A percentile compares a stretch with the other conserved stretches of the same genome.
These are phyloP conservation scores for Pycnomerus fuliginosus DNA, from an alignment of 2,888 invertebrate genomes.

Conservation along the genomic window DNA sequence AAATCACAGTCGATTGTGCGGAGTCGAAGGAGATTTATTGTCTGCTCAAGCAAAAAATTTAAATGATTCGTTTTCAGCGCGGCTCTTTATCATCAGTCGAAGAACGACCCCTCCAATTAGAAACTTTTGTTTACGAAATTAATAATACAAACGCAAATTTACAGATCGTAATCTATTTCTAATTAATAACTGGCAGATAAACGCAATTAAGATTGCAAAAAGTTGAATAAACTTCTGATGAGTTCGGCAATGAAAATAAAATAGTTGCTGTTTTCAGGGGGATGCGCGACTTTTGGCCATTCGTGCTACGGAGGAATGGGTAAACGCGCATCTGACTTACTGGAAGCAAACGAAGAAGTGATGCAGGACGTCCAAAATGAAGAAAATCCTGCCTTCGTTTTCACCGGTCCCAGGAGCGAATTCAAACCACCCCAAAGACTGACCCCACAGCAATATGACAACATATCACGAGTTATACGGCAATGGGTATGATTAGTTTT, in stretches of 20 bases:
- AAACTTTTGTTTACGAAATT: slow-evolving; percentile 7
- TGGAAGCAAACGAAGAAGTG: slow-evolving; percentile 46
- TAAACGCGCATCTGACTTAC: slow-evolving; percentile 56
- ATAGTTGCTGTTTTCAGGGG: slow-evolving; percentile 56
- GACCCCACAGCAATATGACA: slow-evolving; percentile 38
- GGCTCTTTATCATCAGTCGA: slow-evolving; percentile 6
- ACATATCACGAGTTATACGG: slow-evolving; percentile 49
- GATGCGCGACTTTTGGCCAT: slow-evolving; percentile 71
- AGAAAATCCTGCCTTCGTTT: slow-evolving; percentile 37
- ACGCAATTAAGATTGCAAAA: slow-evolving; percentile 11
- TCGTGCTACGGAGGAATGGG: slow-evolving; percentile 77
- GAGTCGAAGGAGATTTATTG: no score
- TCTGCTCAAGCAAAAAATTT: slow-evolving; percentile 10
- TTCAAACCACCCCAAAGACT: slow-evolving; percentile 29
- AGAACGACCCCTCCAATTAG: slow-evolving; percentile 13
- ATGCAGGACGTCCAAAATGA: slow-evolving; percentile 36
- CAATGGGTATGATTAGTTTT: slow-evolving; percentile 49
- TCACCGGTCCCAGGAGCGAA: slow-evolving; percentile 39
- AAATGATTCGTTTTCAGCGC: slow-evolving; percentile 11
- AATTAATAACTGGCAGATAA: slow-evolving; percentile 14
- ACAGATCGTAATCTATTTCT: slow-evolving; percentile 13
- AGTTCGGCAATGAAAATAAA: neutral
- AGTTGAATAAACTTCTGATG: neutral
- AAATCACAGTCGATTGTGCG: no score
- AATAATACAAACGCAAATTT: slow-evolving; percentile 5